Conservation (phyloP, 2,888 invertebrate species). For the Cheilosia vernalis region DNA sequence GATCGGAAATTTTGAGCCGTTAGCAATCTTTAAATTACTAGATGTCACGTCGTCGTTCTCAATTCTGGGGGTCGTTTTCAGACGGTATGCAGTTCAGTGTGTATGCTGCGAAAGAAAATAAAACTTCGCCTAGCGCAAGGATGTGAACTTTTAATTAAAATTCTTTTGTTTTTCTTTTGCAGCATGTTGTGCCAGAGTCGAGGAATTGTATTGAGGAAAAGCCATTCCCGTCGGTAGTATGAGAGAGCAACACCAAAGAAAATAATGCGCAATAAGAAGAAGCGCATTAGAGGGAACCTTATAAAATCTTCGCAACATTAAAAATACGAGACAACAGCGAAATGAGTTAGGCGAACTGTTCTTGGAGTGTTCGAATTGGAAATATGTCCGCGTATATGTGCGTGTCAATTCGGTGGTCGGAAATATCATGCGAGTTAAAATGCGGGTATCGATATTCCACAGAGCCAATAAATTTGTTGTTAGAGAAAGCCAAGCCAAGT, state of each 20-base stretch:
- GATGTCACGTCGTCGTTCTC: constrained; percentile 58
- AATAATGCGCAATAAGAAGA: constrained; percentile 49
- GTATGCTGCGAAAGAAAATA: constrained; percentile 28
- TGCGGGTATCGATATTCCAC: no score
- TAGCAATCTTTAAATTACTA: constrained; percentile 70
- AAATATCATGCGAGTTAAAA: no score
- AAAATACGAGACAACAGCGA: constrained; percentile 10
- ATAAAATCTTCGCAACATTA: constrained; percentile 31
- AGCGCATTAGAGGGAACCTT: constrained; percentile 25
- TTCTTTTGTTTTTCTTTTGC: constrained; percentile 69
- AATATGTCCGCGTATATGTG: neutral
- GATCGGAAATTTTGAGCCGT: constrained; percentile 57
- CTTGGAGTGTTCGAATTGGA: neutral
- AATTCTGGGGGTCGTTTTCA: neutral
- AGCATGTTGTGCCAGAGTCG: constrained; percentile 26
- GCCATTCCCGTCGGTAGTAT: constrained; percentile 23
- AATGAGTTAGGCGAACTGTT: constrained; percentile 8
- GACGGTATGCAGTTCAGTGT: neutral
- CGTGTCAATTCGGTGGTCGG: neutral
- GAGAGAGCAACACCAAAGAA: constrained; percentile 27
- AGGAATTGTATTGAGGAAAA: constrained; percentile 47
- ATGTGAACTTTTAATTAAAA: constrained; percentile 72
- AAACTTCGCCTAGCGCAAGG: constrained; percentile 39
- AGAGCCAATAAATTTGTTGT: no score
- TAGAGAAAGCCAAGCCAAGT: no score